Base-by-base conservation (phyloP, 1,140 invertebrate species). In the Drosophila watanabei region DNA sequence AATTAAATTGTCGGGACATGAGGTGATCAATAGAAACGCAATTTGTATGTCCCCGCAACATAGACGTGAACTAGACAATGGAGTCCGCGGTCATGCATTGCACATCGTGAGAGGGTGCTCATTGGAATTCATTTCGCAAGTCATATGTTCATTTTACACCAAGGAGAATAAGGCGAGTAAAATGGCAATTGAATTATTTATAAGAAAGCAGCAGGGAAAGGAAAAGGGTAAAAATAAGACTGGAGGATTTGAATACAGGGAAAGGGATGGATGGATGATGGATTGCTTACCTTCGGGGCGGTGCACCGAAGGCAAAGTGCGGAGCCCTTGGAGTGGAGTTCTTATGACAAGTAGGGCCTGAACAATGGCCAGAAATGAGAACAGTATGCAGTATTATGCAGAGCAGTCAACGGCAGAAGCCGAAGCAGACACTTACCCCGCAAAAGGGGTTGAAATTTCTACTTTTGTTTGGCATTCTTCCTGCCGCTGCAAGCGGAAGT, bases 131-230 rank as follows among this genome's bases (percentile, higher is more conserved):
- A 59, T 39, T 59, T 37, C 68, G 58, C 46, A 49, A 57, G 46
- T 60, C 69, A 61, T 73, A 43, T 73, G 54, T 73, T 73, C 70
- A 60, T 71, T 72, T 73, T 73, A 18, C 43, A 60, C 48, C 30
- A 43, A n/a, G 46, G 7, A 30, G 35, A 48, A 58, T 58, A 35
- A n/a, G 66, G 30, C 70, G 20, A 59, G 56, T 57, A 72, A 59
- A 73, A 72, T 32, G 66, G 45, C 54, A 73, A 73, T 73, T 72
- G 70, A 72, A 73, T 73, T 73, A 73, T 73, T 73, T 72, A 73
- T 73, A 51, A 72, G 70, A 54, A 9, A 35, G 10, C 14, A 48
- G 5, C 14, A 48, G 5, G 41, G 20, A 51, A 20, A n/a, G 37
- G n/a, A 0, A 18, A n/a, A 16, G 35, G 20, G 37, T n/a, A 35